phyloP scores from a whole-genome alignment of 2,888 invertebrate genomes.

The Anagyrus pseudococci region DNA sequence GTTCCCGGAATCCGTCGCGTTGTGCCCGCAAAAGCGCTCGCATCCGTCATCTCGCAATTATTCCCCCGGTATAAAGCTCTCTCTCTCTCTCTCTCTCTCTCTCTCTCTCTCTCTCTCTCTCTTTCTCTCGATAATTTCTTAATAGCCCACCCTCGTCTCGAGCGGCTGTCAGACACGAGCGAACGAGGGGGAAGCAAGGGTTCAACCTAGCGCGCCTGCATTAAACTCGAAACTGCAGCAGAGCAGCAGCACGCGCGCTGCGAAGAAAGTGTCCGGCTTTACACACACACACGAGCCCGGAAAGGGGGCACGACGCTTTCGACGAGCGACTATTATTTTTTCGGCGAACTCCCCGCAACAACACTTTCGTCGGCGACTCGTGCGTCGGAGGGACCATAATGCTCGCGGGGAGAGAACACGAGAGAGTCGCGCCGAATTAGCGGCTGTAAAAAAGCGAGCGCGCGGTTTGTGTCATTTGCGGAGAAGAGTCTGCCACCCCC shows the following conservation, averaged over 20 bases:
- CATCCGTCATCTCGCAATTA: too few relatives aligned
- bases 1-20: too few relatives aligned
- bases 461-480: slow-evolving; percentile 53
- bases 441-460: slow-evolving; percentile 41
- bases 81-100: too few relatives aligned
- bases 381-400: not conserved
- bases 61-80: too few relatives aligned
- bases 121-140: slow-evolving; percentile 51
- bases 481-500: slow-evolving; percentile 31
- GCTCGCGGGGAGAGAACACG: not conserved
- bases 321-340: slow-evolving; percentile 30
- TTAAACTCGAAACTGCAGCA: too few relatives aligned
- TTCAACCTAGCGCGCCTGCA: too few relatives aligned
- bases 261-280: not conserved
- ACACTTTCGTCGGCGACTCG: not conserved
- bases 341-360: slow-evolving; percentile 18
- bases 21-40: too few relatives aligned
- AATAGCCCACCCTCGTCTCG: slow-evolving; percentile 39
- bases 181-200: not conserved
- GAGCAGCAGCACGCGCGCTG: too few relatives aligned
- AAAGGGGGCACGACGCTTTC: not conserved
- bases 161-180: slow-evolving; percentile 9
- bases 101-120: too few relatives aligned
- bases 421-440: slow-evolving; percentile 43
- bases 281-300: too few relatives aligned